phyloP scores from a whole-genome alignment of 2,797 vertebrate genomes.

The Parauchenoglanis punctatus region DNA sequence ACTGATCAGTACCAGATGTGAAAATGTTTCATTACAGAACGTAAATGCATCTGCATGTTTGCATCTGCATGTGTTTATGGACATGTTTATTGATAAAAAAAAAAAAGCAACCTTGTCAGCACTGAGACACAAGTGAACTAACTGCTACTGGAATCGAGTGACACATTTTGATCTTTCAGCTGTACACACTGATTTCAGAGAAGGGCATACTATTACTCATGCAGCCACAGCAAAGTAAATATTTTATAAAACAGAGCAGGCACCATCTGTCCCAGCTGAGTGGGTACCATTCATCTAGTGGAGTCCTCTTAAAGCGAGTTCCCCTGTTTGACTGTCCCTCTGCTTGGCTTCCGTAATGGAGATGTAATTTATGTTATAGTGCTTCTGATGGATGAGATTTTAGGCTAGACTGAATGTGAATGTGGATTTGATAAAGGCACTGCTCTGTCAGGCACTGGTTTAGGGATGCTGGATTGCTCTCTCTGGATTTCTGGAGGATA shows the following conservation, averaged over 20 bases:
- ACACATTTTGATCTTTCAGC: conserved; percentile 29
- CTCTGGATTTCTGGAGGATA: conserved; percentile 21
- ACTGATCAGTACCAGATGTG: conserved; percentile 59
- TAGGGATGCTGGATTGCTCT: conserved; percentile 25
- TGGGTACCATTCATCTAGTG: conserved; percentile 44
- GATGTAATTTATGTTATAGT: conserved; percentile 38
- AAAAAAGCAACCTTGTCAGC: background rate
- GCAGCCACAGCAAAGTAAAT: conserved; percentile 48
- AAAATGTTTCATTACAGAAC: conserved; percentile 28
- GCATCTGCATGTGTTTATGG: background rate
- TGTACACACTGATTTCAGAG: conserved; percentile 13
- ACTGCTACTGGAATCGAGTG: conserved; percentile 39
- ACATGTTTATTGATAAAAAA: conserved; percentile 4
- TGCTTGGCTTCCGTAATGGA: conserved; percentile 38
- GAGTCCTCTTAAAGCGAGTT: conserved; percentile 11
- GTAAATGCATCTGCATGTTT: background rate
- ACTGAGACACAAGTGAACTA: conserved; percentile 1
- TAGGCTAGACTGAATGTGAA: conserved; percentile 42
- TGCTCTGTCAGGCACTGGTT: conserved; percentile 18
- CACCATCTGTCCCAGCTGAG: conserved; percentile 43
- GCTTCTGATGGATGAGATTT: conserved; percentile 46
- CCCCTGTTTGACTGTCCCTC: conserved; percentile 31
- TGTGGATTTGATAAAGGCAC: conserved; percentile 43
- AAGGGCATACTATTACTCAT: conserved; percentile 18
- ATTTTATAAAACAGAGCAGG: conserved; percentile 44